Conservation (phyloP, 2,113 vertebrate species). For the Mola mola region DNA sequence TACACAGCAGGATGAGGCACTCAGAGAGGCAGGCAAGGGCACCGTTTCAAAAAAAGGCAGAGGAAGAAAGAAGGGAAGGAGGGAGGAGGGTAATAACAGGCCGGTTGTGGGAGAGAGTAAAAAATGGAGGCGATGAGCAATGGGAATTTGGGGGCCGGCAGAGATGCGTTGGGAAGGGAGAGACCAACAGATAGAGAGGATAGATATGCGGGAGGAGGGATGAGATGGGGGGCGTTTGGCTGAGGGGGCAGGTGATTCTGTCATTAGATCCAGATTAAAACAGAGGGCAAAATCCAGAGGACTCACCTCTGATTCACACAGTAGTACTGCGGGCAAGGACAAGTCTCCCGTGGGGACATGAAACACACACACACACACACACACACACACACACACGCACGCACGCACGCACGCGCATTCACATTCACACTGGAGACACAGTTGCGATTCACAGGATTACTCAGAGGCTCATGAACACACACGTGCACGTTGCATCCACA, state of each 20-base stretch:
- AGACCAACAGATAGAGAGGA: slow-evolving; percentile 13
- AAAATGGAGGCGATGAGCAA: slow-evolving; percentile 40
- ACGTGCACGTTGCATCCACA: too few relatives aligned
- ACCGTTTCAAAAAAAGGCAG: too few relatives aligned
- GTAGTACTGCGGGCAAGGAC: slow-evolving; percentile 72
- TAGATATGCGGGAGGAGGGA: slow-evolving; percentile 3
- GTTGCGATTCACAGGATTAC: slow-evolving; percentile 65
- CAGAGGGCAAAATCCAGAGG: slow-evolving; percentile 71
- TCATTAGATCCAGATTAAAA: slow-evolving; percentile 78
- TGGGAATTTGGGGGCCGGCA: slow-evolving; percentile 55
- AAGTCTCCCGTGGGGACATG: slow-evolving; percentile 64
- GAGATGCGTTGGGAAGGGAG: slow-evolving; percentile 10
- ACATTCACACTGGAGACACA: slow-evolving; percentile 13
- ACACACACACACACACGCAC: slow-evolving; percentile 20
- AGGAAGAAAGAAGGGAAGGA: slow-evolving; percentile 16
- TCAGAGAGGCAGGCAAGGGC: slow-evolving; percentile 58
- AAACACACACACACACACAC: slow-evolving; percentile 26
- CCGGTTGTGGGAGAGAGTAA: slow-evolving; percentile 20
- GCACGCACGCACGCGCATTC: slow-evolving; percentile 30
- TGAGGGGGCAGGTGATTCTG: slow-evolving; percentile 65
- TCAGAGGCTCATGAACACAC: slow-evolving; percentile 38
- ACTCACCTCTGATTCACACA: slow-evolving; percentile 78
- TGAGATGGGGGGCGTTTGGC: not conserved
- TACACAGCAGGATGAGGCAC: slow-evolving; percentile 54
- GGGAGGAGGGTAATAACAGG: slow-evolving; percentile 35